These are phyloP conservation scores for Danio albolineatus DNA, from an alignment of 2,797 vertebrate species.

Conservation along the genomic window DNA sequence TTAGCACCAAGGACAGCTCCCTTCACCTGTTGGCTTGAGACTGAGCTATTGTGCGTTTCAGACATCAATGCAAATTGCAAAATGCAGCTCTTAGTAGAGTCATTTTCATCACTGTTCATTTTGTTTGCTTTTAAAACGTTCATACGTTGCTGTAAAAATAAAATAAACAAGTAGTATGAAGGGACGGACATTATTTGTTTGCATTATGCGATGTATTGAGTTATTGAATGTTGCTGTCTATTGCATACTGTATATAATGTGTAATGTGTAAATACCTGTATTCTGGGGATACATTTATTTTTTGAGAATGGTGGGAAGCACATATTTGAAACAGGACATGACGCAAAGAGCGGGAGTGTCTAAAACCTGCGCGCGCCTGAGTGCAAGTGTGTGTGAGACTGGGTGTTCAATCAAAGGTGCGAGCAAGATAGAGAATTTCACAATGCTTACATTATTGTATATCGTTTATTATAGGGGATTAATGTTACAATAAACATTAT, in stretches of 20 bases:
- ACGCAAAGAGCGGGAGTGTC: conserved; percentile 69
- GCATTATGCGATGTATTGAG: not conserved
- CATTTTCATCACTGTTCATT: not conserved
- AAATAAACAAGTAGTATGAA: not conserved
- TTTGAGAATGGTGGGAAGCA: conserved; percentile 49
- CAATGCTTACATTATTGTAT: not conserved
- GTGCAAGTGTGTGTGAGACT: conserved; percentile 4
- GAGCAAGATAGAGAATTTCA: conserved; percentile 16
- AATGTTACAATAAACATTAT: not conserved
- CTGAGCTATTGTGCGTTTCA: not conserved
- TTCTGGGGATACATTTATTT: not conserved
- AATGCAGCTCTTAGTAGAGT: not conserved
- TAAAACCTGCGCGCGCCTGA: not conserved
- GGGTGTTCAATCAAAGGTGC: conserved; percentile 12
- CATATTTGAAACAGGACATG: conserved; percentile 66
- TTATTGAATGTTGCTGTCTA: too few relatives aligned
- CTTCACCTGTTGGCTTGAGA: conserved; percentile 13
- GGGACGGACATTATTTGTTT: not conserved
- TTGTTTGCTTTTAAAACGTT: not conserved
- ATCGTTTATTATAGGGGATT: not conserved
- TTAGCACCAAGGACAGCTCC: conserved; percentile 49
- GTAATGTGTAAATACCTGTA: not conserved
- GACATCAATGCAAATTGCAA: not conserved
- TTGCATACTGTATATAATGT: too few relatives aligned
- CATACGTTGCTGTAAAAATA: not conserved